Base-by-base conservation (phyloP, 2,113 vertebrate species). In the Tenrec ecaudatus region DNA sequence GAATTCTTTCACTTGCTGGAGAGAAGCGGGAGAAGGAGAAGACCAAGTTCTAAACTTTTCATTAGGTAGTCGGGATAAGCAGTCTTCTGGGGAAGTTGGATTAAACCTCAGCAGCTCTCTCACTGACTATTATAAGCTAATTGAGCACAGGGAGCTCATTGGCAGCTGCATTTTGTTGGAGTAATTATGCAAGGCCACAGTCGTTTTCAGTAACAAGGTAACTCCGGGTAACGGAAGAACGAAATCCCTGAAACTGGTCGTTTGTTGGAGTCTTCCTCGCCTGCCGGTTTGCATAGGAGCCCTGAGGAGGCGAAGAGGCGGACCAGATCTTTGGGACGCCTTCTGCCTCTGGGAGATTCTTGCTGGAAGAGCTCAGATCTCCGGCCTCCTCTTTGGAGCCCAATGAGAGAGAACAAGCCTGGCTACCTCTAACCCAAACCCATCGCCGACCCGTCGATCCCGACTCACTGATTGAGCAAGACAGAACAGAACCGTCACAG, bases 41-140 rank as follows among this genome's bases (percentile, higher is more conserved):
- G 62, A 64, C 3, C 31, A 84, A 91, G 90, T 91, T 92, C 87
- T 97, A 90, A 96, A 92, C 93, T 97, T 96, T 96, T 91, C 94
- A 97, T 96, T 97, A 97, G 89, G 69, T 94, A n/a, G 95, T 92
- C 90, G 95, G 91, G 93, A 95, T 97, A 94, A 93, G 94, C 95
- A 95, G 95, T 94, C 95, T 97, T 97, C 89, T 93, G 95, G 89
- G 95, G 88, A 83, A 92, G 92, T 84, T 66, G 94, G 88, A 94
- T 95, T 88, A 92, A 91, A 88, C 58, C 88, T 92, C 19, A 0
- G 6, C 43, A 69, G 89, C 66, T 94, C 94, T 94, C 92, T 93
- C 1, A 4, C 73, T 57, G 89, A 81, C 95, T 94, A 88, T 96
- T 97, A 96, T 27, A 80, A 96, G 90, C 94, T 97, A 96, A 97